A percentile compares a stretch with the other conserved stretches of the same genome.
Conservation (phyloP, 2,113 vertebrate species). For the Melanerpes aurifrons region DNA sequence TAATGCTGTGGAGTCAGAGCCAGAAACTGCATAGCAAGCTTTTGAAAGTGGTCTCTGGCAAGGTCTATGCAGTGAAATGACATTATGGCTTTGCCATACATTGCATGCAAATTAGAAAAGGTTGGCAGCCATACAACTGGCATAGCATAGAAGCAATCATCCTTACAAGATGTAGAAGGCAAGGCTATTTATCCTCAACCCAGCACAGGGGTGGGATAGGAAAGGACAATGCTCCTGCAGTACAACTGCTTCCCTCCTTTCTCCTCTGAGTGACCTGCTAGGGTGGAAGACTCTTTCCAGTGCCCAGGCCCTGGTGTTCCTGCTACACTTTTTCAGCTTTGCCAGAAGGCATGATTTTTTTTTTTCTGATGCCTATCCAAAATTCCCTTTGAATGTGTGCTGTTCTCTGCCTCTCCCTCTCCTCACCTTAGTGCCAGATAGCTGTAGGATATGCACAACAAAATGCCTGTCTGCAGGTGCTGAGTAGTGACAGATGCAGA, state of each 20-base stretch:
- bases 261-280: neutral
- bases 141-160: constrained; percentile 1
- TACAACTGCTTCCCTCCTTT: neutral
- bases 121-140: constrained; percentile 34
- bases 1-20: neutral
- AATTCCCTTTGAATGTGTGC: neutral
- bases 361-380: neutral
- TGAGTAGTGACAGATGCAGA: constrained; percentile 32
- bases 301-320: neutral
- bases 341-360: neutral
- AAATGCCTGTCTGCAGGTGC: constrained; percentile 43
- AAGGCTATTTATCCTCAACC: neutral
- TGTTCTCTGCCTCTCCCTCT: neutral
- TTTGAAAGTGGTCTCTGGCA: constrained; percentile 21
- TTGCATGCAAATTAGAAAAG: constrained; percentile 47
- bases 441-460: neutral
- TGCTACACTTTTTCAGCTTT: neutral
- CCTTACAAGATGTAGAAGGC: neutral
- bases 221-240: neutral
- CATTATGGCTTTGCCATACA: constrained; percentile 40
- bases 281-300: neutral
- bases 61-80: neutral
- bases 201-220: neutral
- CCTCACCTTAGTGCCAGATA: neutral
- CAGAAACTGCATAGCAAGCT: constrained; percentile 12